Evolutionary conservation across 2,888 invertebrate species (phyloP).

Genomic region (Amiota communis): DNA sequence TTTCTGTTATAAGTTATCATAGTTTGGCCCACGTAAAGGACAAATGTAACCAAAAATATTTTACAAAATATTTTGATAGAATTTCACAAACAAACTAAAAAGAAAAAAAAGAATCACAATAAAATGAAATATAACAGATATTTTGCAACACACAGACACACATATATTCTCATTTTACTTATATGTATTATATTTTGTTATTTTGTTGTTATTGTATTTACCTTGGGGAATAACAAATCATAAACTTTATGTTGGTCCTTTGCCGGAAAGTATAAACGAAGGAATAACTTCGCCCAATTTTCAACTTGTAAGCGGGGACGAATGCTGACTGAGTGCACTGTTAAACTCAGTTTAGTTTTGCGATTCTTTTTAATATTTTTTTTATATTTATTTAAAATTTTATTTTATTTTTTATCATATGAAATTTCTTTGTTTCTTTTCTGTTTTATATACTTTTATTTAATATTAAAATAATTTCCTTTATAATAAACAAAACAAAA

Average conservation of each 20-base stretch:
- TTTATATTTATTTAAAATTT: too few relatives aligned
- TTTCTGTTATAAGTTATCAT: neutral
- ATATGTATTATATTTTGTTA: constrained; percentile 22
- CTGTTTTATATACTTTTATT: too few relatives aligned
- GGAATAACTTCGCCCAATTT: too few relatives aligned
- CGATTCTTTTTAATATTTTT: too few relatives aligned
- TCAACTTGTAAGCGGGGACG: too few relatives aligned
- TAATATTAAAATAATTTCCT: too few relatives aligned
- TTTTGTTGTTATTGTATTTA: constrained; percentile 44
- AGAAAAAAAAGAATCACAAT: neutral
- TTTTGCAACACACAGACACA: neutral
- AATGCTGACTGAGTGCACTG: too few relatives aligned
- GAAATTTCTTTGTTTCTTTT: too few relatives aligned
- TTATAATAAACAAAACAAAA: too few relatives aligned
- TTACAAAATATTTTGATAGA: constrained; percentile 26
- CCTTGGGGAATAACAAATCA: constrained; percentile 54
- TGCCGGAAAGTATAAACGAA: too few relatives aligned
- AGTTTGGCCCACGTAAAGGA: neutral
- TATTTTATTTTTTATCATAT: too few relatives aligned
- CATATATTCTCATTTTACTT: neutral
- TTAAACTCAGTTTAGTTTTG: too few relatives aligned
- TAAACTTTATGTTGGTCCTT: constrained; percentile 41
- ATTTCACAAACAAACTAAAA: constrained; percentile 3
- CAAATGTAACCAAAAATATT: constrained; percentile 19
- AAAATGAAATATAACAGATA: neutral